These are phyloP conservation scores for Corythornis vintsioides DNA, from an alignment of 2,113 vertebrate genomes.

Conservation along the genomic window DNA sequence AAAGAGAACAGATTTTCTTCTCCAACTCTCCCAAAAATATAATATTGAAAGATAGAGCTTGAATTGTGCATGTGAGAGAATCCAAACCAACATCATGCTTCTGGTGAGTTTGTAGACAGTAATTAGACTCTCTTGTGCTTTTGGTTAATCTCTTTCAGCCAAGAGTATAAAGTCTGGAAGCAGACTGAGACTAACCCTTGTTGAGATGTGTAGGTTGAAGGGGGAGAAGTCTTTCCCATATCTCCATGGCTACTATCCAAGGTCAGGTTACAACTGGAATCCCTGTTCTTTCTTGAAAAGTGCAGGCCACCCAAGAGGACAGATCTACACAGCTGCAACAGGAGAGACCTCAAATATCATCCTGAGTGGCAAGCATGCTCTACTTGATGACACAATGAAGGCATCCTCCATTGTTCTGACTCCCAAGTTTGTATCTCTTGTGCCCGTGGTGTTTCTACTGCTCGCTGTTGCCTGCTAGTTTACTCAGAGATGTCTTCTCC, in stretches of 20 bases:
- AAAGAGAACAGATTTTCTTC: neutral
- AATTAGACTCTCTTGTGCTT: neutral
- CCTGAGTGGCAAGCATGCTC: neutral
- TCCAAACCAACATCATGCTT: neutral
- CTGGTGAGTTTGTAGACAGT: neutral
- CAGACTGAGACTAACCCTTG: neutral
- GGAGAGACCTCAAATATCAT: neutral
- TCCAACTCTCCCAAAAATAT: neutral
- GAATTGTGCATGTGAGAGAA: neutral
- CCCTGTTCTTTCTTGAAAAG: neutral
- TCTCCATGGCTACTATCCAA: neutral
- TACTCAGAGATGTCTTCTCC: neutral
- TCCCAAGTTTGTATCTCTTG: neutral
- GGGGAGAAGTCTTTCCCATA: neutral
- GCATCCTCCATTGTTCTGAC: neutral
- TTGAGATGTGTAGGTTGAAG: neutral
- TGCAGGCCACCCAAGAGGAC: neutral
- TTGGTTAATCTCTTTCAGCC: neutral
- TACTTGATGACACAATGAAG: neutral
- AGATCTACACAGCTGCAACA: neutral
- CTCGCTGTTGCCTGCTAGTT: neutral
- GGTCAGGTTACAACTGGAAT: neutral
- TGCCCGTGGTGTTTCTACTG: accelerated
- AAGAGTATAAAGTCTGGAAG: neutral
- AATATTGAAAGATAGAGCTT: neutral